Base-by-base conservation (phyloP, 1,140 invertebrate species). In the Cardiocondyla obscurior region DNA sequence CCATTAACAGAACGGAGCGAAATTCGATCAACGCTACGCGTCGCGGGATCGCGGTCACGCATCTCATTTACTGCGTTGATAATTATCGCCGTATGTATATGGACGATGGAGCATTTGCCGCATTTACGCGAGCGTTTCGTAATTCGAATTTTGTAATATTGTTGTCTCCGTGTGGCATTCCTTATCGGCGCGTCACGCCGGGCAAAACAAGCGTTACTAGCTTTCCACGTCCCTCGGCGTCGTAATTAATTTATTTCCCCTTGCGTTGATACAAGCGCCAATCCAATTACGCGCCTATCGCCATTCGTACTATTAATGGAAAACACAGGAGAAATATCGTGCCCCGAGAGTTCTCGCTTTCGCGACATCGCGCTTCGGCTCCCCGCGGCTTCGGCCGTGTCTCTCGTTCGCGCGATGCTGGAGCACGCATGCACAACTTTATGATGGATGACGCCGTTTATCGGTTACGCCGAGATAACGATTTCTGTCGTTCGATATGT, bases 121-220 rank as follows among this genome's bases (percentile, higher is more conserved):
- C 3, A 44, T 87, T n/a, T 87, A 84, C 82, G 86, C 74, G 87
- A 87, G 46, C 44, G 55, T 87, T 86, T 87, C 85, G 69, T 87
- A 87, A 87, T 57, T 55, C n/a, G 16, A n/a, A 87, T 91, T 91
- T 90, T 87, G 85, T 91, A 90, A 91, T 72, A 60, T 82, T 77
- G 81, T 84, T 76, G 73, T 69, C 74, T 42, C 22, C 14, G 42
- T 46, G 22, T 62, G n/a, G 55, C 33, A 60, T 28, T 69, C 28
- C 81, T 87, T 86, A 89, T 88, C 79, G 62, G 25, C 28, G 67
- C 30, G 49, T 2, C 53, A 42, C 39, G 12, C 46, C 36, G 16
- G 49, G 73, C 81, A 82, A 83, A 88, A 81, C 83, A 74, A 83
- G 69, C 39, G 60, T 49, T 25, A 22, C n/a, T 8, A 58, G 65